Percentiles rank a stretch among this genome's conserved stretches.
These are phyloP conservation scores for Cryptotis parvus DNA, from an alignment of 2,113 vertebrate species.

Conservation along the genomic window DNA sequence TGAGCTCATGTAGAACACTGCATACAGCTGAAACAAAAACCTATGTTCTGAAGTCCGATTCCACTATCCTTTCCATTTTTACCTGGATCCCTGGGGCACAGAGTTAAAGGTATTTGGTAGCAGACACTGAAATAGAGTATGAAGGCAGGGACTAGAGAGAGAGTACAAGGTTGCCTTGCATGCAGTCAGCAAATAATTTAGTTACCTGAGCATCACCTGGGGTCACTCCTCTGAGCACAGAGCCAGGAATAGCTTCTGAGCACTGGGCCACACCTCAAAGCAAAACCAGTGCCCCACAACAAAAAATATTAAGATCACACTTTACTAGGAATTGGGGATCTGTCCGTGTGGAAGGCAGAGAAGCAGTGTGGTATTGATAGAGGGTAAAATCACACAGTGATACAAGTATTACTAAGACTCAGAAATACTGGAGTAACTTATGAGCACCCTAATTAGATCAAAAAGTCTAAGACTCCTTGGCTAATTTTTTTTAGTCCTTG, in stretches of 20 bases:
- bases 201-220: too few species aligned
- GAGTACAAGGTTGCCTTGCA: neutral
- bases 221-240: too few species aligned
- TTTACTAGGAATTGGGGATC: neutral
- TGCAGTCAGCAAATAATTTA: too few species aligned
- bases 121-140: neutral
- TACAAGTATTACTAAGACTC: neutral
- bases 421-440: neutral
- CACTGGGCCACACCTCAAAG: too few species aligned
- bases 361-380: fast-evolving
- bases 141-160: too few species aligned
- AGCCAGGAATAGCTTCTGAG: too few species aligned
- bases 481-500: too few species aligned
- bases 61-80: neutral
- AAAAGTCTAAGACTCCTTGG: neutral
- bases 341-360: neutral
- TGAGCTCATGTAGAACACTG: neutral
- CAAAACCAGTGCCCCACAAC: too few species aligned
- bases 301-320: too few species aligned
- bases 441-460: neutral
- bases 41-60: neutral
- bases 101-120: neutral
- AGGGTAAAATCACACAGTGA: neutral
- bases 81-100: neutral
- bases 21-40: neutral